Conservation (phyloP, 2,113 vertebrate genomes). For the Erythrocercus mccallii region DNA sequence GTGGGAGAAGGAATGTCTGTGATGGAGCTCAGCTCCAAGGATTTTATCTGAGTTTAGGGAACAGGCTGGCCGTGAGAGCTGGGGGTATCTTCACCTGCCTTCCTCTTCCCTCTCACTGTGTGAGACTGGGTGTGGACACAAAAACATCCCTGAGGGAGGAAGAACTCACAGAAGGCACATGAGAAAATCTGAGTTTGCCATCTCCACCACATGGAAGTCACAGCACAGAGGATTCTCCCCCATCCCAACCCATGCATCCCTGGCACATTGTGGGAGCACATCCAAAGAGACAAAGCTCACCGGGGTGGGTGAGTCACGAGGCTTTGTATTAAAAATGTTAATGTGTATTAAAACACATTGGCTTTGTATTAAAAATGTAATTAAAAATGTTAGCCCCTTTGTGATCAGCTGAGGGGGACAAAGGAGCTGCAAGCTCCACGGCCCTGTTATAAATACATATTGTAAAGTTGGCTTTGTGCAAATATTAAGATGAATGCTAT, state of each 20-base stretch:
- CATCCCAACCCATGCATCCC: neutral
- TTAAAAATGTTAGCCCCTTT: neutral
- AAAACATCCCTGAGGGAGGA: neutral
- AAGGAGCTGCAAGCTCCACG: neutral
- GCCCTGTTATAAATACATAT: neutral
- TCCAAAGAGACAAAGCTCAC: neutral
- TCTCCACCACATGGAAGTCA: neutral
- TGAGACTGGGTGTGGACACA: neutral
- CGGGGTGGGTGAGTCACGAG: no score
- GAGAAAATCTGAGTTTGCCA: neutral
- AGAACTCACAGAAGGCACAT: neutral
- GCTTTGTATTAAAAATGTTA: neutral
- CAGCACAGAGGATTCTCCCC: neutral
- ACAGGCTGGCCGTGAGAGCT: neutral
- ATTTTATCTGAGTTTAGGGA: neutral
- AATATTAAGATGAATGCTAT: neutral
- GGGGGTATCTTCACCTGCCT: neutral
- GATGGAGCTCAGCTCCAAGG: neutral
- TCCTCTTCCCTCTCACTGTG: neutral
- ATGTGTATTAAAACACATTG: neutral
- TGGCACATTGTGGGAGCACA: rapidly evolving
- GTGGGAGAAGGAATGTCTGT: neutral
- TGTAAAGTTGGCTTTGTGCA: neutral
- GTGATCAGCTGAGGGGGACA: neutral
- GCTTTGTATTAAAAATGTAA: neutral